Evolutionary conservation across 2,797 vertebrate species (phyloP).

Genomic region (Trematomus bernacchii): DNA sequence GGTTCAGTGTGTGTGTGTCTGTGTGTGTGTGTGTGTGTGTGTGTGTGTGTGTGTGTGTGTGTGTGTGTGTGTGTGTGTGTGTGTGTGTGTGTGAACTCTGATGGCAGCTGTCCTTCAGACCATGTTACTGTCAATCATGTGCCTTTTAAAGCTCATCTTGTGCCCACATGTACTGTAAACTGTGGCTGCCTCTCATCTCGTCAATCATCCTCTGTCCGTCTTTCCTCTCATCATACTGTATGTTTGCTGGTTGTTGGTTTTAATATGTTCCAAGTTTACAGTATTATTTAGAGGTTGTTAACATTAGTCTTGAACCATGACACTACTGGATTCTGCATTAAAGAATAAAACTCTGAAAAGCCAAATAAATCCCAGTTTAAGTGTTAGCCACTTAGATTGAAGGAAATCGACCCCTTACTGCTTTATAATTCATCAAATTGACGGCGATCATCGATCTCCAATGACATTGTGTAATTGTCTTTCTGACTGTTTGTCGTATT

Average conservation of each 20-base stretch:
- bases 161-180: constrained; percentile 40
- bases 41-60: constrained; percentile 21
- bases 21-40: constrained; percentile 19
- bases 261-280: constrained; percentile 26
- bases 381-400: too few species aligned
- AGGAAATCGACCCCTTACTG: too few species aligned
- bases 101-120: constrained; percentile 55
- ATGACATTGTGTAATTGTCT: too few species aligned
- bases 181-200: not conserved
- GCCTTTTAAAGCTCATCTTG: constrained; percentile 58
- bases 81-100: constrained; percentile 6
- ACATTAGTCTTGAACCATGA: not conserved
- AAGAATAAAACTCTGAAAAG: too few species aligned
- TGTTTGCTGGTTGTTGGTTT: constrained; percentile 11
- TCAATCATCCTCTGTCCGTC: not conserved
- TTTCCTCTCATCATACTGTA: not conserved
- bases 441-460: too few species aligned
- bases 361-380: too few species aligned
- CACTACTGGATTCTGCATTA: too few species aligned
- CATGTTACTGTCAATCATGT: constrained; percentile 54
- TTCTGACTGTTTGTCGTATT: too few species aligned
- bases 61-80: constrained; percentile 19
- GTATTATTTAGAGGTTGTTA: constrained; percentile 7
- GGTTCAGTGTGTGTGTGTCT: constrained; percentile 17
- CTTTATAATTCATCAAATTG: too few species aligned